Conservation (phyloP, 2,888 invertebrate species). For the Zaprionus bogoriensis region DNA sequence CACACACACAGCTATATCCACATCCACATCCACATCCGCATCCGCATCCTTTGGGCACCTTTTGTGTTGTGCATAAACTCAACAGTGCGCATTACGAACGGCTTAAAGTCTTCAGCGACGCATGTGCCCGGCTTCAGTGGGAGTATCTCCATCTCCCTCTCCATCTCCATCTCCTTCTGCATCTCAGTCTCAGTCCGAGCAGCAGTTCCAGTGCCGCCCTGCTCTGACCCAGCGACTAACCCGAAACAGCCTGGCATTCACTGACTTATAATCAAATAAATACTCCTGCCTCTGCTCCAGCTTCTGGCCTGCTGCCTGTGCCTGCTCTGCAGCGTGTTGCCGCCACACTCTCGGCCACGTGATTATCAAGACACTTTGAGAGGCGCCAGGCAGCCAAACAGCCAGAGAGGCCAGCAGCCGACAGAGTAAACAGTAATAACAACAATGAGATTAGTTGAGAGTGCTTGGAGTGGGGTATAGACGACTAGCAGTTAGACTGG, state of each 20-base stretch:
- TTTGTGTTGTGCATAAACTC: slow-evolving; percentile 77
- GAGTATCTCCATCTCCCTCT: background rate
- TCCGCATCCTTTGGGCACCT: slow-evolving; percentile 64
- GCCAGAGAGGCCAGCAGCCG: too few relatives aligned
- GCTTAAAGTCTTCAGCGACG: slow-evolving; percentile 80
- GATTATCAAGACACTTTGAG: slow-evolving; percentile 56
- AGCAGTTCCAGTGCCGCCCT: background rate
- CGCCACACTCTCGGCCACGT: slow-evolving; percentile 48
- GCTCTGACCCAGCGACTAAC: too few relatives aligned
- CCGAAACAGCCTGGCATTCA: background rate
- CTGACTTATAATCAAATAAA: slow-evolving; percentile 71
- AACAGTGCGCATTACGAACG: slow-evolving; percentile 81
- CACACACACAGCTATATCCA: background rate
- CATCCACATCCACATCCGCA: slow-evolving; percentile 15
- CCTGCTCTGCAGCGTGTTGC: too few relatives aligned
- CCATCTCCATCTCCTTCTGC: background rate
- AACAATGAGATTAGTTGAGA: background rate
- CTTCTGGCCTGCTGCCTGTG: slow-evolving; percentile 3
- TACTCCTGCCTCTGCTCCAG: slow-evolving; percentile 26
- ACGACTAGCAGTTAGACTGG: too few relatives aligned
- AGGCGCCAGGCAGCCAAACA: slow-evolving; percentile 12
- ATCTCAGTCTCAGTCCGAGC: background rate
- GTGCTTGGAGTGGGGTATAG: background rate
- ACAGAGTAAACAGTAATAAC: background rate
- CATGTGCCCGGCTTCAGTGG: slow-evolving; percentile 39